Base-by-base conservation (phyloP, 2,797 vertebrate genomes). In the Arctocebus calabarensis region DNA sequence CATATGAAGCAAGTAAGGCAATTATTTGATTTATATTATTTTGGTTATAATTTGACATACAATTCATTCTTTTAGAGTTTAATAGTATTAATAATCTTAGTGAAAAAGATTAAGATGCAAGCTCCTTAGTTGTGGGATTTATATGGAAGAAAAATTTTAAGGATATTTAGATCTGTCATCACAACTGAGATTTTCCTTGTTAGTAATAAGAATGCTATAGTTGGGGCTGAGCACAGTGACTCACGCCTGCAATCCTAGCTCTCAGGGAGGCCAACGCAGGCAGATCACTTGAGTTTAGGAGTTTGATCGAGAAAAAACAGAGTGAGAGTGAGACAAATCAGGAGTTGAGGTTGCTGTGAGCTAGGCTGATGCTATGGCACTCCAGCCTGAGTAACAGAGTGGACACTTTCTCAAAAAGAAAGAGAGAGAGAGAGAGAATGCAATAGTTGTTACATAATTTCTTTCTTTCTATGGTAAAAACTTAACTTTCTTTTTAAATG, bases 81-180 rank as follows among this genome's bases (percentile, higher is more conserved):
- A 81, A 66, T 45, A 62, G 19, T 70, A 83, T 82, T 81, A 45
- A 45, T 45, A 45, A 45, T 45, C 45, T 45, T 45, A 45, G 48
- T 70, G 74, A 79, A 90, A 82, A 40, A 23, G 3, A 43, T 61
- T 85, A 48, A 84, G 73, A 64, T 74, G 7, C 19, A 81, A 85
- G 12, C 20, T 77, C 20, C 87, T 92, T 73, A 77, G 78, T 55
- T 74, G 19, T 90, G n/a, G 14, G 9, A 83, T 84, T 79, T 96
- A 66, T 40, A 83, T 27, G 4, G 34, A 79, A 79, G 22, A 70
- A 6, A 79, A 74, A 62, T 74, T 93, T 78, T 77, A 88, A 61
- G 84, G 59, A 79, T 75, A 57, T 19, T 84, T 90, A 40, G 68
- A 19, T 81, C 94, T 27, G 79, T 81, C 20, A 61, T 45, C 43